A percentile compares a stretch with the other conserved stretches of the same genome.
Evolutionary conservation across 1,140 invertebrate genomes (phyloP).

Genomic region (Araneus ventricosus): DNA sequence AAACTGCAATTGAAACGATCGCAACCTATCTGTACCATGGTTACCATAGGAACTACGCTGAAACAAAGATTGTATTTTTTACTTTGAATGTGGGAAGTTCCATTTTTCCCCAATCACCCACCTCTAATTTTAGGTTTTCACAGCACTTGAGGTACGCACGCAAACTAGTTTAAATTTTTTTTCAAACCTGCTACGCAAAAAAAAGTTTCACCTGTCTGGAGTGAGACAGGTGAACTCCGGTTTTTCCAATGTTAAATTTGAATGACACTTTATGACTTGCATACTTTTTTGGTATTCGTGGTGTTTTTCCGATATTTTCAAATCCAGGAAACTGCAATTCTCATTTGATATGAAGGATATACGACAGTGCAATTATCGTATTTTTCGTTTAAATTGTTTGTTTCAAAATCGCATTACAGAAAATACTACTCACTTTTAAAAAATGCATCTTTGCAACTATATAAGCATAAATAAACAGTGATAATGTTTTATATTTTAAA

Average conservation of each 20-base stretch:
- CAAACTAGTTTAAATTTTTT: background rate
- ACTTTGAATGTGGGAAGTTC: background rate
- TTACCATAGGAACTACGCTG: background rate
- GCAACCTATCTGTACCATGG: background rate
- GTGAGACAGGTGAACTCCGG: background rate
- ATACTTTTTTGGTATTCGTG: too few relatives aligned
- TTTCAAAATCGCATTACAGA: too few relatives aligned
- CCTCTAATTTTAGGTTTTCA: slow-evolving; percentile 22
- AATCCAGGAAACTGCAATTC: too few relatives aligned
- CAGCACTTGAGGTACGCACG: background rate
- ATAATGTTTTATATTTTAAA: too few relatives aligned
- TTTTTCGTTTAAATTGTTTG: too few relatives aligned
- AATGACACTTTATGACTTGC: too few relatives aligned
- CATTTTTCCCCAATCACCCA: slow-evolving; percentile 8
- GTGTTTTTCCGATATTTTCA: too few relatives aligned
- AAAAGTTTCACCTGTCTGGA: background rate
- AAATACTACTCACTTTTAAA: too few relatives aligned
- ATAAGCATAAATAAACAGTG: too few relatives aligned
- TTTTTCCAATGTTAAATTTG: background rate
- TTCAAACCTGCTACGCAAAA: background rate
- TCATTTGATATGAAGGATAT: too few relatives aligned
- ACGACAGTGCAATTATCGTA: too few relatives aligned
- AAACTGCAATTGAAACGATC: slow-evolving; percentile 36
- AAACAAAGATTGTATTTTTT: slow-evolving; percentile 35
- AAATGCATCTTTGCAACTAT: too few relatives aligned